Evolutionary conservation across 2,888 invertebrate genomes (phyloP), one percentile per base, ranked within the genome.

Genomic region (Bibio marci): DNA sequence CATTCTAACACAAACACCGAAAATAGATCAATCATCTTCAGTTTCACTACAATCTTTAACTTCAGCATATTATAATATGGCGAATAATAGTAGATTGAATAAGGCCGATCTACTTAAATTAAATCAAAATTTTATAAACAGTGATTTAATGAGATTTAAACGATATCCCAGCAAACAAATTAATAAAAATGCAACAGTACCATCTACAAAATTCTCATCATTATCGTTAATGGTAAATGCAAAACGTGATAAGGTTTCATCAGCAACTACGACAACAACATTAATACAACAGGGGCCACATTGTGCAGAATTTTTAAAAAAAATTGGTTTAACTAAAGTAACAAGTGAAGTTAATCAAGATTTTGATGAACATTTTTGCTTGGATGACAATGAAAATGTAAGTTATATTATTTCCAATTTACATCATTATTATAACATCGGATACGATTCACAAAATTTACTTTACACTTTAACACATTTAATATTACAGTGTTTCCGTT

Each of bases 291-390:
- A 59, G 46, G 62, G 62, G 47, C 61, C 62, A 49, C 62, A 62
- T 54, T 62, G 62, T 57, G 62, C 60, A 55, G 57, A 58, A 52
- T 62, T 62, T 53, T 57, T 62, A 49, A 58, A 54, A 43, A 60
- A 61, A 50, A 56, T 62, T 52, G 62, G 62, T 38, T 51, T 62
- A 42, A 52, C 56, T 48, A 59, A 59, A 47, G 52, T 55, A 40
- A 49, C 51, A 35, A 45, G 33, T 12, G 26, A 31, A 32, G 12
- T 28, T 5, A 38, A 38, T 31, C 10, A 48, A 47, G 61, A 61
- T 37, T 45, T 52, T 53, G 60, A 62, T 55, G 61, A 62, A 44
- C 62, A 62, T 52, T 49, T 57, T 55, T 62, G 62, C 57, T 59
- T 59, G 58, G 59, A 59, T 50, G 53, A 57, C 51, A 61, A 58